A percentile compares a stretch with the other conserved stretches of the same genome.
phyloP scores from a whole-genome alignment of 2,113 vertebrate species.

The Addax nasomaculatus region DNA sequence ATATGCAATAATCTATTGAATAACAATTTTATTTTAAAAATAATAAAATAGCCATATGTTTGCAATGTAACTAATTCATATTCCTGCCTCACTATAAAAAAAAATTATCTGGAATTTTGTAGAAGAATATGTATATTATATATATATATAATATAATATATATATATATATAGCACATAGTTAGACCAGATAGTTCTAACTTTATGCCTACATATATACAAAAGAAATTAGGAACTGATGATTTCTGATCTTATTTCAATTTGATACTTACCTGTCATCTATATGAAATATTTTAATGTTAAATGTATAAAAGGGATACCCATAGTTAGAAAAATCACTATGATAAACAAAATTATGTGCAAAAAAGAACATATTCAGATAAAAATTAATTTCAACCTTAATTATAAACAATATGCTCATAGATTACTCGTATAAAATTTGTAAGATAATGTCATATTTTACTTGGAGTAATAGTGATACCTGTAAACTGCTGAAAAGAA shows the following conservation, averaged over 20 bases:
- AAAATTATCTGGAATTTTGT: background rate
- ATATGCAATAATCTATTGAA: background rate
- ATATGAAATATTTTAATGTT: background rate
- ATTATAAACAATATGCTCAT: background rate
- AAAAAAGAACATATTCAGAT: background rate
- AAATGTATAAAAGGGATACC: background rate
- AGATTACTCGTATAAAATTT: background rate
- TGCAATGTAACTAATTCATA: background rate
- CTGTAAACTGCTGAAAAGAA: background rate
- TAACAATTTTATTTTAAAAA: background rate
- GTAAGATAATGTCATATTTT: background rate
- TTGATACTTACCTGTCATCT: background rate
- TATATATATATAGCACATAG: background rate
- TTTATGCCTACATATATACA: background rate
- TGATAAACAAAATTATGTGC: background rate
- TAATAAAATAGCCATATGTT: background rate
- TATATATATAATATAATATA: background rate
- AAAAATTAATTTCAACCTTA: background rate
- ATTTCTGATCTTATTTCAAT: background rate
- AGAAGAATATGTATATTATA: background rate
- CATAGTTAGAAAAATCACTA: background rate
- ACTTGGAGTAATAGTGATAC: background rate
- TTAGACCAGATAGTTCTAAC: background rate
- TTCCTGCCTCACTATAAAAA: background rate
- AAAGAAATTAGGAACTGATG: background rate